Evolutionary conservation across 2,797 vertebrate species (phyloP), one percentile per base, ranked within the genome.

Genomic region (Urocyon cinereoargenteus): DNA sequence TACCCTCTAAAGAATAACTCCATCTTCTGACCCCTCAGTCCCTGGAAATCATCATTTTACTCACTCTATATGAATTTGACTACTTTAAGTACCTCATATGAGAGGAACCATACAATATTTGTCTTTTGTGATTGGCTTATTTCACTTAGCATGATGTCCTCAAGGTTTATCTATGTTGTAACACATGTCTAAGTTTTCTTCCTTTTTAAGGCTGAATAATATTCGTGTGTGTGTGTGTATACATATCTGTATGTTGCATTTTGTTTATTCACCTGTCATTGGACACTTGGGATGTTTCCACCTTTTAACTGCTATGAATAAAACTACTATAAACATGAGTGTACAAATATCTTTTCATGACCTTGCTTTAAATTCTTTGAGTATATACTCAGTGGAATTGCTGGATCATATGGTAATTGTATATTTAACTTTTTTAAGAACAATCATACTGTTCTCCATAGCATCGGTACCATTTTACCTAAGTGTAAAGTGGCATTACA

Each of bases 51-150:
- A 36, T 19, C 34, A 84, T 61, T 97, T 57, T 75, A 24, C 21
- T 87, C 61, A 75, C 45, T 93, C 61, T 87, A 16, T 88, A 34
- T 72, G 78, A 93, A 64, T 92, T 72, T 53, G 24, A 81, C 31
- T 88, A 59, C 24, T 84, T 24, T 68, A 19, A 28, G n/a, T 77
- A 22, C 31, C 36, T 93, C 34, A 73, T 49, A 66, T 75, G 31
- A 55, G 51, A 85, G 45, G 61, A 93, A 73, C 34, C 36, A 22
- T n/a, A 16, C 5, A 68, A 15, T 66, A 55, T 79, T 72, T 87
- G 14, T 64, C 12, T 75, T 93, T 55, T 55, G 14, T 87, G 51
- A 94, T 57, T 78, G 70, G 13, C 9, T 97, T 51, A 45, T 81
- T 83, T 94, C 5, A 19, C 34, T 61, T 79, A 61, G 34, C 21